Evolutionary conservation across 2,888 invertebrate species (phyloP), one percentile per base, ranked within the genome.

Genomic region (Ephialtes manifestator): DNA sequence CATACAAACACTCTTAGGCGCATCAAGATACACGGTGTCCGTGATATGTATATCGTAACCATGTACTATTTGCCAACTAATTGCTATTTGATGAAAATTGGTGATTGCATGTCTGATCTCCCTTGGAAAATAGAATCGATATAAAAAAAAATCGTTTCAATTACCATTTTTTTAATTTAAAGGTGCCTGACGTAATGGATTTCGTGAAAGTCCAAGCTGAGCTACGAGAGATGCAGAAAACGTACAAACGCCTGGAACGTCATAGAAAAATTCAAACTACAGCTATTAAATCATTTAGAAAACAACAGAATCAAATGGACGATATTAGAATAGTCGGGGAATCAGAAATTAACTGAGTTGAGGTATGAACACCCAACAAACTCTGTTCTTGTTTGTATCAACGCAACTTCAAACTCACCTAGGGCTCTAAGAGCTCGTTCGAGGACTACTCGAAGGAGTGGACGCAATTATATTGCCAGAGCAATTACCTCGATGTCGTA

Each of bases 111-210:
- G 5, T 31, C 2, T 2, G 2, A 4, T 31, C 31, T 31, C 2
- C 3, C 3, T 31, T 5, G 5, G 2, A 39, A 58, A 74, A 11
- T 20, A 48, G 1, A 39, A 65, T 65, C 7, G n/a, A 24, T 48
- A 51, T 8, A 24, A 46, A 76, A 58, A 11, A 10, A 70, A 20
- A 20, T 31, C 5, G 13, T 7, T n/a, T n/a, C n/a, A 31, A 46
- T 58, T 4, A 51, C 13, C 18, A 43, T 48, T 71, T 76, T 15
- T n/a, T n/a, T n/a, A 24, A 79, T 63, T 78, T 81, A 28, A 51
- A 92, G 92, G 87, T 95, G 0, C 96, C 96, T 0, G 95, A 95
- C 81, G 92, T 96, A 1, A 94, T 96, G 94, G 96, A 96, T 0
- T 96, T 96, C 51, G 95, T 96, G 0, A 92, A 92, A 48, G 93